Evolutionary conservation across 2,888 invertebrate species (phyloP), one percentile per base, ranked within the genome.

Genomic region (Carcina quercana): DNA sequence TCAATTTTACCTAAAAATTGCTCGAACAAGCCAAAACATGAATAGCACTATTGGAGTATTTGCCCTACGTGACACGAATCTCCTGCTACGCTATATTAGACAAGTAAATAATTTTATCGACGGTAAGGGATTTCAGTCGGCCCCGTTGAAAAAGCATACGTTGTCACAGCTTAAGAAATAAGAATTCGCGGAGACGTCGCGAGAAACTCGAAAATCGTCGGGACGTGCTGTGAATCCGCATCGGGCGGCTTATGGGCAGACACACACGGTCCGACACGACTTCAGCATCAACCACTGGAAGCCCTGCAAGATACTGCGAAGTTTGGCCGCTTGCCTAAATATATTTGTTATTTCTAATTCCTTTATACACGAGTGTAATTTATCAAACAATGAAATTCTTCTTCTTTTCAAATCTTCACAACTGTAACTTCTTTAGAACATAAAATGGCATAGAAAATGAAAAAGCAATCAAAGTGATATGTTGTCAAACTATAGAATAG

Each of bases 51-150:
- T n/a, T n/a, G n/a, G n/a, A n/a, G n/a, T n/a, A n/a, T n/a, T n/a
- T n/a, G n/a, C n/a, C n/a, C n/a, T n/a, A 67, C 67, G 70, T 70
- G 69, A 54, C 36, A 28, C n/a, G 62, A 59, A 59, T 67, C 32
- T 34, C 13, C 35, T 44, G 47, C 27, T 32, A 34, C 50, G 58
- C 56, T 58, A 58, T 64, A 66, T 67, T 65, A 59, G 56, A 51
- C 53, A 59, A 65, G 66, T 70, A 71, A 74, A 72, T 73, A 75
- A 72, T 69, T 71, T 67, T 48, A 50, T 50, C 50, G 51, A 44
- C 53, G 55, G 59, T 60, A 63, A 64, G 62, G 60, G 59, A 63
- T 62, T 63, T 56, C 29, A 40, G 35, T n/a, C n/a, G n/a, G 38
- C 38, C 37, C 47, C 42, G 46, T 43, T 50, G 41, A 47, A 62